A percentile compares a stretch with the other conserved stretches of the same genome.
Conservation (phyloP, 2,113 vertebrate species). For the Pontoporia blainvillei region DNA sequence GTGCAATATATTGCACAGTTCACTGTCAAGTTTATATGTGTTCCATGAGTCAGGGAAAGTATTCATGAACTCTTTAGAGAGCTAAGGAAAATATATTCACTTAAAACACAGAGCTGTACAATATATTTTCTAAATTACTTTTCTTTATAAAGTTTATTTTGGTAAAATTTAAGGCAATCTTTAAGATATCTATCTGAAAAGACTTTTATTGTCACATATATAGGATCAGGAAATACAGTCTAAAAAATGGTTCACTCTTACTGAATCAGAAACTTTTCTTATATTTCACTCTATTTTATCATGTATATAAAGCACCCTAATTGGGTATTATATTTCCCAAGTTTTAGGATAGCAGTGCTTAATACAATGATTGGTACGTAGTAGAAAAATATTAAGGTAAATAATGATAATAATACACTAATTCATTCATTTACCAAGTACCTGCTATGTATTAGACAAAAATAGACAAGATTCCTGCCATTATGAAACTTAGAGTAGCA, state of each 20-base stretch:
- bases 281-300: not conserved
- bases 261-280: not conserved
- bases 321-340: not conserved
- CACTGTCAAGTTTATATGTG: not conserved
- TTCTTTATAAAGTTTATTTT: not conserved
- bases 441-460: not conserved
- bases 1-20: not conserved
- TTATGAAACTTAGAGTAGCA: not conserved
- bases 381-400: not conserved
- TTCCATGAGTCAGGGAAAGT: not conserved
- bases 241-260: not conserved
- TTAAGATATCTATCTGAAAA: not conserved
- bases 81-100: not conserved
- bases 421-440: not conserved
- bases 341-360: not conserved
- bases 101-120: not conserved
- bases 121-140: not conserved
- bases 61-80: not conserved
- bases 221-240: not conserved
- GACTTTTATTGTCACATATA: not conserved
- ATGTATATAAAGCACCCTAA: not conserved
- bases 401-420: constrained; percentile 19
- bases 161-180: not conserved
- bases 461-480: not conserved
- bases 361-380: not conserved